Percentiles rank a stretch among this genome's conserved stretches.
Conservation (phyloP, 1,140 invertebrate genomes). For the Heliconius melpomene region DNA sequence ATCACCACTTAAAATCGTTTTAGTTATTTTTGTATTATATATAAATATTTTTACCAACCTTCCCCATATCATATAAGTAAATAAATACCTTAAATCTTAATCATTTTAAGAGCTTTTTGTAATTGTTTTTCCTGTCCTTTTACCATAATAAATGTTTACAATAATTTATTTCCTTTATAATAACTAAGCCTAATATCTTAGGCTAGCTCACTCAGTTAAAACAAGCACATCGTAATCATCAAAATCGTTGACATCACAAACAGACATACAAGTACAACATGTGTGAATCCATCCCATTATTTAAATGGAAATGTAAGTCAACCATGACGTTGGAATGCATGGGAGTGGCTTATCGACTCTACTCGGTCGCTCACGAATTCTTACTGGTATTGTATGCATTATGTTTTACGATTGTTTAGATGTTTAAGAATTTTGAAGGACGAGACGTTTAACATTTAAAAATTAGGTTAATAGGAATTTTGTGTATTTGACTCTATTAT, state of each 20-base stretch:
- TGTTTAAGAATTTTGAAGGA: background rate
- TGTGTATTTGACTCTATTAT: too few relatives aligned
- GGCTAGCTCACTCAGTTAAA: background rate
- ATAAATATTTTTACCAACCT: too few relatives aligned
- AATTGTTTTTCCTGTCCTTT: too few relatives aligned
- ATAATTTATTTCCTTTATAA: background rate
- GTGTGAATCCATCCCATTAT: constrained; percentile 23
- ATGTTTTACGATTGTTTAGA: constrained; percentile 6
- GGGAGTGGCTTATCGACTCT: constrained; percentile 47
- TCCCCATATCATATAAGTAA: too few relatives aligned
- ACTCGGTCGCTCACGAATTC: constrained; percentile 36
- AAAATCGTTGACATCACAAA: background rate
- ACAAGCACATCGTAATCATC: constrained; percentile 1
- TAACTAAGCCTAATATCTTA: too few relatives aligned
- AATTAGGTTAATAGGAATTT: too few relatives aligned
- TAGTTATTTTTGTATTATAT: too few relatives aligned
- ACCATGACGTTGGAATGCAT: constrained; percentile 49
- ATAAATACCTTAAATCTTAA: too few relatives aligned
- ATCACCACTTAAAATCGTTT: too few relatives aligned
- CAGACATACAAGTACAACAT: background rate
- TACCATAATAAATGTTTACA: background rate
- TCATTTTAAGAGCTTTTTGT: too few relatives aligned
- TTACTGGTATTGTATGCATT: constrained; percentile 29
- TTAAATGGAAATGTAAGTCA: constrained; percentile 47
- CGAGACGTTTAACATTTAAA: too few relatives aligned